phyloP scores from a whole-genome alignment of 2,113 vertebrate species.

The Camelus dromedarius region DNA sequence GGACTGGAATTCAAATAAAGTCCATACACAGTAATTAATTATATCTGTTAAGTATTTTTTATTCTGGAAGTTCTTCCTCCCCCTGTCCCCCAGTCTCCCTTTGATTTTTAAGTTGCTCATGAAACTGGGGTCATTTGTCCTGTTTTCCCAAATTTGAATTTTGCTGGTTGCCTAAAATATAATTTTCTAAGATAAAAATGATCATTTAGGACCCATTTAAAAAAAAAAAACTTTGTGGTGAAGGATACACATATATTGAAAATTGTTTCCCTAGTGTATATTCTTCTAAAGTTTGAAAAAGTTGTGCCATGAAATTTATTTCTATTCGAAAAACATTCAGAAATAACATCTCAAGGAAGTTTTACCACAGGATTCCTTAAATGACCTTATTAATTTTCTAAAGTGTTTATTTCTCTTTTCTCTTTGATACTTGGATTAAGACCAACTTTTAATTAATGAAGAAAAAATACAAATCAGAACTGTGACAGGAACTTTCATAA shows the following conservation, averaged over 20 bases:
- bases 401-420: slow-evolving; percentile 69
- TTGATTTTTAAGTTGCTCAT: neutral
- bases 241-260: neutral
- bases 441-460: slow-evolving; percentile 72
- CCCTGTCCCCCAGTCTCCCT: neutral
- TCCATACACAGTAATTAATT: neutral
- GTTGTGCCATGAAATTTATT: neutral
- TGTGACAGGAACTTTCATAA: slow-evolving; percentile 61
- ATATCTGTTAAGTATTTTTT: neutral
- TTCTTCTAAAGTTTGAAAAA: neutral
- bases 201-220: neutral
- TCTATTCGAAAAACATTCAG: neutral
- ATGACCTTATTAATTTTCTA: slow-evolving; percentile 67
- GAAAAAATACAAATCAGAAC: slow-evolving; percentile 58
- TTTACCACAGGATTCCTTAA: slow-evolving; percentile 41
- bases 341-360: neutral
- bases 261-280: neutral
- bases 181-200: slow-evolving; percentile 3
- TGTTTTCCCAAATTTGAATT: neutral
- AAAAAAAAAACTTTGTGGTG: neutral
- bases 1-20: neutral
- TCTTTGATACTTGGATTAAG: slow-evolving; percentile 72
- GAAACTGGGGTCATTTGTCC: neutral
- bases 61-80: neutral
- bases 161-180: neutral